A percentile compares a stretch with the other conserved stretches of the same genome.
These are phyloP conservation scores for Cygnus atratus DNA, from an alignment of 2,113 vertebrate genomes.

Conservation along the genomic window DNA sequence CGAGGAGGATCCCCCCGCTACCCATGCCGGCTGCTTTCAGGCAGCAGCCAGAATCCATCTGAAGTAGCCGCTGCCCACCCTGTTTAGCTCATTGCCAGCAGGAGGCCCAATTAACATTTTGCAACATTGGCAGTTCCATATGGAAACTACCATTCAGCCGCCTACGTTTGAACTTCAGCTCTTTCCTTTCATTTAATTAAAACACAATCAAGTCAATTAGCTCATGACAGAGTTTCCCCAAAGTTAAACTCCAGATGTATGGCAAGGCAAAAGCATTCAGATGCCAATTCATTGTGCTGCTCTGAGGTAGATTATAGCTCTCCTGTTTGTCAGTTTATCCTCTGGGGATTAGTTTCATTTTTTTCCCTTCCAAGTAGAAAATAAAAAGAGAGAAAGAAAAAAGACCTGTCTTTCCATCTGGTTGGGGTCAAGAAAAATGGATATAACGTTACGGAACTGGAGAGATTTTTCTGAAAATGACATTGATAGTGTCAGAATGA, in stretches of 20 bases:
- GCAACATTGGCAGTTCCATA: conserved; percentile 37
- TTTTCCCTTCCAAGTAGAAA: neutral
- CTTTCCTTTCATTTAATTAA: conserved; percentile 63
- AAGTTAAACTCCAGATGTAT: conserved; percentile 32
- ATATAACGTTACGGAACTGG: neutral
- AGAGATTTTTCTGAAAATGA: neutral
- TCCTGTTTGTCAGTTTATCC: conserved; percentile 20
- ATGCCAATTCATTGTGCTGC: conserved; percentile 27
- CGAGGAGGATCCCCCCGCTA: neutral
- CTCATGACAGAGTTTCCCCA: conserved; percentile 43
- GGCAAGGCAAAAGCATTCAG: conserved; percentile 11
- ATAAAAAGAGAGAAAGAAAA: neutral
- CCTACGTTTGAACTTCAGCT: conserved; percentile 44
- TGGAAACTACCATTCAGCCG: conserved; percentile 51
- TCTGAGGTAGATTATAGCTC: neutral
- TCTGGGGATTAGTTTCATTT: neutral
- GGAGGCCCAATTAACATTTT: conserved; percentile 67
- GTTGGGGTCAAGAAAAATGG: neutral
- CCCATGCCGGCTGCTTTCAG: neutral
- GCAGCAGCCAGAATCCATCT: neutral
- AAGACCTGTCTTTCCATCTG: neutral
- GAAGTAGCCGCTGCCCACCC: conserved; percentile 40
- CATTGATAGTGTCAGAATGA: conserved; percentile 1
- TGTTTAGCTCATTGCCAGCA: conserved; percentile 3
- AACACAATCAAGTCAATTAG: conserved; percentile 44